These are phyloP conservation scores for Cataglyphis livida DNA, from an alignment of 2,888 invertebrate genomes.

Conservation along the genomic window DNA sequence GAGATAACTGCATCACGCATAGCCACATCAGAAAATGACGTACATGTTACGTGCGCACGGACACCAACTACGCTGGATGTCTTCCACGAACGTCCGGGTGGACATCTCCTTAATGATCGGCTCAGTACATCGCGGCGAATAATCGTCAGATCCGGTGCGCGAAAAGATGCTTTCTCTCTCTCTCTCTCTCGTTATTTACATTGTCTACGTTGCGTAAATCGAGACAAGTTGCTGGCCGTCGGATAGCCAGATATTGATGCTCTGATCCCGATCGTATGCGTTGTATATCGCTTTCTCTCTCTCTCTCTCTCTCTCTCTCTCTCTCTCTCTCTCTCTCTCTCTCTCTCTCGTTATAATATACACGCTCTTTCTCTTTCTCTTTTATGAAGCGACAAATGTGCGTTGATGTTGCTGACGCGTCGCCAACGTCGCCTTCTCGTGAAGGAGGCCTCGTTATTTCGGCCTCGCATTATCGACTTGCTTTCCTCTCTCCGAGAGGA, in stretches of 20 bases:
- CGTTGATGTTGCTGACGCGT: constrained; percentile 47
- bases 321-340: not conserved
- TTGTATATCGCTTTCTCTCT: constrained; percentile 14
- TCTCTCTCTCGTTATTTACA: constrained; percentile 66
- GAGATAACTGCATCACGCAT: constrained; percentile 22
- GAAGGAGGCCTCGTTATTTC: constrained; percentile 53
- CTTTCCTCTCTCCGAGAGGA: constrained; percentile 19
- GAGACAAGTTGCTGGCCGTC: constrained; percentile 7
- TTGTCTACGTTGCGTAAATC: constrained; percentile 41
- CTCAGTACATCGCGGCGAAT: constrained; percentile 79
- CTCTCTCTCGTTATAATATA: constrained; percentile 36
- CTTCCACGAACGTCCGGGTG: constrained; percentile 77
- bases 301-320: not conserved
- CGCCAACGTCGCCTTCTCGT: constrained; percentile 28
- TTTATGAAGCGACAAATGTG: constrained; percentile 58
- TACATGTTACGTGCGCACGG: constrained; percentile 33
- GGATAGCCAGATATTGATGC: constrained; percentile 31
- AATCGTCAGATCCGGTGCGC: constrained; percentile 82
- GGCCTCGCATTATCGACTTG: constrained; percentile 43
- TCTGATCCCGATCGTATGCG: constrained; percentile 1
- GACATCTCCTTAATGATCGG: constrained; percentile 80
- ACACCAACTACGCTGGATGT: constrained; percentile 41
- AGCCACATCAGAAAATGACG: constrained; percentile 21
- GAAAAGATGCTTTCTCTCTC: constrained; percentile 57
- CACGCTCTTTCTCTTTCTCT: not conserved